These are phyloP conservation scores for Leucoraja ocellata DNA, from an alignment of 2,797 vertebrate genomes.

Conservation along the genomic window DNA sequence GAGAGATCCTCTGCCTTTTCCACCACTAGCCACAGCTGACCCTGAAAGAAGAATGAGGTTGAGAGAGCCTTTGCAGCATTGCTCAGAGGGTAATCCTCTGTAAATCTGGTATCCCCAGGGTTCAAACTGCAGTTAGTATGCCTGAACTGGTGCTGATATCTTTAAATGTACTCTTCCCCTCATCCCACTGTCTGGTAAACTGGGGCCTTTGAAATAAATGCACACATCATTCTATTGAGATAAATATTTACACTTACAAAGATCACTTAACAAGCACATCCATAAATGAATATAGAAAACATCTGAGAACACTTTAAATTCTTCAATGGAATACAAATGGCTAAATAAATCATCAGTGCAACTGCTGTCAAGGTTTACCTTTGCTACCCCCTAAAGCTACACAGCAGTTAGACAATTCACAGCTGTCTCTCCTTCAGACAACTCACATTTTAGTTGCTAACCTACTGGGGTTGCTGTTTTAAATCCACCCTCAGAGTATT, in stretches of 20 bases:
- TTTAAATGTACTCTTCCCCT: neutral
- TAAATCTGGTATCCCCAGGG: neutral
- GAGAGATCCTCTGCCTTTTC: neutral
- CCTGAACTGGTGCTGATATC: neutral
- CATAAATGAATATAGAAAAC: neutral
- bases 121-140: neutral
- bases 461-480: neutral
- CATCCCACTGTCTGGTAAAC: neutral
- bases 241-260: constrained; percentile 7
- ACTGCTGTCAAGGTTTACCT: constrained; percentile 21
- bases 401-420: constrained; percentile 22
- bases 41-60: neutral
- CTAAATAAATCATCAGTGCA: constrained; percentile 33
- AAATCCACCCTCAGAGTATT: neutral
- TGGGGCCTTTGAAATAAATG: neutral
- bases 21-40: neutral
- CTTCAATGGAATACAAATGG: neutral
- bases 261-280: constrained; percentile 16
- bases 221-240: neutral
- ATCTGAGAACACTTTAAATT: neutral
- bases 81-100: neutral
- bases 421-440: constrained; percentile 24
- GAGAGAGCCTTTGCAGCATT: neutral
- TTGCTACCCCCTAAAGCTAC: neutral
- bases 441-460: neutral